These are phyloP conservation scores for Rhogogaster chlorosoma DNA, from an alignment of 2,888 invertebrate genomes.

Conservation along the genomic window DNA sequence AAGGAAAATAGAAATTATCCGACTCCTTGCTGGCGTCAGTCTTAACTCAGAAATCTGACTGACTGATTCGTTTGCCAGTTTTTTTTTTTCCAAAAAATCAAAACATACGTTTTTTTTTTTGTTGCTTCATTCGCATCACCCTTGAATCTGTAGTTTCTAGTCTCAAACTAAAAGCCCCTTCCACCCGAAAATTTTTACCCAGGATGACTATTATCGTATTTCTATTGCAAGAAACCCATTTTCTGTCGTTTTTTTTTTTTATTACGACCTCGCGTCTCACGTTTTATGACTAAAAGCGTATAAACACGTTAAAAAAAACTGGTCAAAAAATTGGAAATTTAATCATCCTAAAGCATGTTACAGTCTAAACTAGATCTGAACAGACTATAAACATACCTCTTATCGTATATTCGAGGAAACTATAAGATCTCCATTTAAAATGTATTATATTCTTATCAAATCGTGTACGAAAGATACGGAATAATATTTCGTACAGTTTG, in stretches of 20 bases:
- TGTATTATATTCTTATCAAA: neutral
- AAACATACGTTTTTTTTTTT: neutral
- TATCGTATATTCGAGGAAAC: neutral
- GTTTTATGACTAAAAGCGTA: neutral
- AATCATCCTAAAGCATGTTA: neutral
- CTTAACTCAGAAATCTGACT: neutral
- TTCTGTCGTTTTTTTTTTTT: neutral
- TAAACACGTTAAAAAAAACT: neutral
- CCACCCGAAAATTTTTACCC: neutral
- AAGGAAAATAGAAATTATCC: conserved; percentile 53
- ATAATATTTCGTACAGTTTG: neutral
- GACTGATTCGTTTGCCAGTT: neutral
- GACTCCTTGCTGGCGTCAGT: neutral
- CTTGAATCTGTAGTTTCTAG: neutral
- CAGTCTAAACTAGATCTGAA: neutral
- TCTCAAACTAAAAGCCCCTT: neutral
- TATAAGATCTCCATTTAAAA: neutral
- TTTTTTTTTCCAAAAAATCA: neutral
- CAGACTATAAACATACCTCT: neutral
- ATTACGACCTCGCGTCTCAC: neutral
- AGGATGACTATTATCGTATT: neutral
- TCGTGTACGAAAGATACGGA: neutral
- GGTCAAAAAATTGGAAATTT: neutral
- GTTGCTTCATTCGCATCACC: neutral
- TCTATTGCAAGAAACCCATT: neutral